A percentile compares a stretch with the other conserved stretches of the same genome.
phyloP scores from a whole-genome alignment of 1,140 invertebrate species.

The Tetraneura akinire region DNA sequence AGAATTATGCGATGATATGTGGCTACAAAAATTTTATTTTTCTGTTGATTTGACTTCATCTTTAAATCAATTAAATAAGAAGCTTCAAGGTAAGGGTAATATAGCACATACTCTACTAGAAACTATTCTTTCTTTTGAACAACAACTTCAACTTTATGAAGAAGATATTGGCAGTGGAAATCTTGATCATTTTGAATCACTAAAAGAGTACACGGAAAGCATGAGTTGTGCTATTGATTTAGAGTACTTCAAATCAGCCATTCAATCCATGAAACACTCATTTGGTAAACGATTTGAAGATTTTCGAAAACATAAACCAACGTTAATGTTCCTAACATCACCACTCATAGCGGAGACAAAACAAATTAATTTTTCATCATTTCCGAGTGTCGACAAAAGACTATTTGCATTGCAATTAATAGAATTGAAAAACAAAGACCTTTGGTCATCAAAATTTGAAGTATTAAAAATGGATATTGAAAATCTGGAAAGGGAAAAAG shows the following conservation, averaged over 20 bases:
- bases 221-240: slow-evolving; percentile 18
- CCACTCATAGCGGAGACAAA: slow-evolving; percentile 11
- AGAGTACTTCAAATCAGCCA: no score
- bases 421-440: no score
- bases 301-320: no score
- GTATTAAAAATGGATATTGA: slow-evolving; percentile 20
- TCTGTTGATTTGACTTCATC: slow-evolving; percentile 56
- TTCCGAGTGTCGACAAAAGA: slow-evolving; percentile 12
- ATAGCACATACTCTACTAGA: slow-evolving; percentile 52
- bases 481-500: not conserved
- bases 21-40: slow-evolving; percentile 57
- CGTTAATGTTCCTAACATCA: slow-evolving; percentile 19
- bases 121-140: slow-evolving; percentile 50
- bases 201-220: slow-evolving; percentile 57
- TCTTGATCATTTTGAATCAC: slow-evolving; percentile 41
- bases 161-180: slow-evolving; percentile 47
- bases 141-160: slow-evolving; percentile 50
- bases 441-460: no score
- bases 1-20: slow-evolving; percentile 56
- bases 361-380: slow-evolving; percentile 34
- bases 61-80: slow-evolving; percentile 57
- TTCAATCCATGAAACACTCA: no score
- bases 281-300: no score
- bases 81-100: slow-evolving; percentile 56
- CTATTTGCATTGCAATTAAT: slow-evolving; percentile 21